Evolutionary conservation across 2,797 vertebrate species (phyloP).

Genomic region (Acrossocheilus wenchowensis): DNA sequence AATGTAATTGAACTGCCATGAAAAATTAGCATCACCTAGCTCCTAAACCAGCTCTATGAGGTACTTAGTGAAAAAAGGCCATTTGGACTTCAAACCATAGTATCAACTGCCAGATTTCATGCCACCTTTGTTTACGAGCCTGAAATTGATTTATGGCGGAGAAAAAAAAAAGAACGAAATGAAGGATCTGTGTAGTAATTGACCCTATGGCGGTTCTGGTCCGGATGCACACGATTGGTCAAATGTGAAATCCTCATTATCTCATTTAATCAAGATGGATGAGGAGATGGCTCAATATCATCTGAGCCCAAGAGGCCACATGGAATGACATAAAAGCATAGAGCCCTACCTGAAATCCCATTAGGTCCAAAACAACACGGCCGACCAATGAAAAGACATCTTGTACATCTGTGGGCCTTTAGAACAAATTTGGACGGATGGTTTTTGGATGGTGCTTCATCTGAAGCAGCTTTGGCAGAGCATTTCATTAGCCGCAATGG

Average conservation of each 20-base stretch:
- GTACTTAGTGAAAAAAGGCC: conserved; percentile 66
- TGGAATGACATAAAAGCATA: conserved; percentile 5
- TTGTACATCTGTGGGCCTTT: conserved; percentile 20
- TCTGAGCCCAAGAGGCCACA: conserved; percentile 27
- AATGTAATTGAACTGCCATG: conserved; percentile 81
- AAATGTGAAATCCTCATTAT: conserved; percentile 46
- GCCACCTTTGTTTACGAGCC: conserved; percentile 77
- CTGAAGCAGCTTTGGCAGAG: conserved; percentile 14
- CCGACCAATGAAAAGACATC: conserved; percentile 14
- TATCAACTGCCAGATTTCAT: conserved; percentile 76
- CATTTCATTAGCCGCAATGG: not conserved
- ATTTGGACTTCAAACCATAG: conserved; percentile 78
- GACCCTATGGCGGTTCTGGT: conserved; percentile 24
- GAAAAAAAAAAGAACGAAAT: conserved; percentile 55
- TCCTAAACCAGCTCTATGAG: conserved; percentile 70
- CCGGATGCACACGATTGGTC: conserved; percentile 18
- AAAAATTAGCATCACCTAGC: conserved; percentile 78
- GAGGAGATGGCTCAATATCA: conserved; percentile 38
- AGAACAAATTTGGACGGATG: conserved; percentile 2
- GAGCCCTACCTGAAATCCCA: conserved; percentile 18
- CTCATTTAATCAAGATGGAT: conserved; percentile 49
- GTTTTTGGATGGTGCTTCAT: conserved; percentile 29
- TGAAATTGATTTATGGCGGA: conserved; percentile 73
- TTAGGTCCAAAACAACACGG: conserved; percentile 1
- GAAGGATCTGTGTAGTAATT: conserved; percentile 49